phyloP scores from a whole-genome alignment of 2,888 invertebrate species.

The Byasa hedistus region DNA sequence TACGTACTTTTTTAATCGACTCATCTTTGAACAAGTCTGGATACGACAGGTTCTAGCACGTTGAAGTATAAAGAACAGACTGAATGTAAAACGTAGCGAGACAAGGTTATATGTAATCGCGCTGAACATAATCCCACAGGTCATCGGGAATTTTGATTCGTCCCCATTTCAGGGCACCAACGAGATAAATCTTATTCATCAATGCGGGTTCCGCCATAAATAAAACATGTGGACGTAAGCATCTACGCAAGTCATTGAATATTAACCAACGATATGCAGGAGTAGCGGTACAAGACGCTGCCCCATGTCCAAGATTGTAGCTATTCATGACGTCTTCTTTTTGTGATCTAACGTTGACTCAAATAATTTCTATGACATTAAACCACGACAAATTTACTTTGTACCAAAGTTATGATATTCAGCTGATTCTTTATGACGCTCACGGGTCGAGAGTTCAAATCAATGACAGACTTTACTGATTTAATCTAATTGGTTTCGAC shows the following conservation, averaged over 20 bases:
- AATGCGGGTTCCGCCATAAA: constrained; percentile 52
- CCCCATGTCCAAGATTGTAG: too few species aligned
- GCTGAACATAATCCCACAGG: constrained; percentile 48
- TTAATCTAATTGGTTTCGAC: too few species aligned
- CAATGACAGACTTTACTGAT: too few species aligned
- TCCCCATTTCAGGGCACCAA: constrained; percentile 47
- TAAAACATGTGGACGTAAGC: constrained; percentile 64
- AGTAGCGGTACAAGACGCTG: constrained; percentile 32
- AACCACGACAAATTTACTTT: too few species aligned
- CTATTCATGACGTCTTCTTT: too few species aligned
- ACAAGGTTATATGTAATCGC: constrained; percentile 63
- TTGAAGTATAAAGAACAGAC: constrained; percentile 47
- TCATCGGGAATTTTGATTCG: constrained; percentile 41
- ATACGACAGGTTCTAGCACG: constrained; percentile 37
- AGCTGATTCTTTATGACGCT: too few species aligned
- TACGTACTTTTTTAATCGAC: constrained; percentile 60
- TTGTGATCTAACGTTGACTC: too few species aligned
- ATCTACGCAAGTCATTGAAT: constrained; percentile 65
- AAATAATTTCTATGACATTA: too few species aligned
- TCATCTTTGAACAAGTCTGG: constrained; percentile 45
- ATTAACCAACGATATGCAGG: constrained; percentile 49
- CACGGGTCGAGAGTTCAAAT: too few species aligned
- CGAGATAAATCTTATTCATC: constrained; percentile 40
- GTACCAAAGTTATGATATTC: too few species aligned
- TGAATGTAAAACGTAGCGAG: constrained; percentile 49